phyloP scores from a whole-genome alignment of 1,140 invertebrate species.

The Eumaeus atala region DNA sequence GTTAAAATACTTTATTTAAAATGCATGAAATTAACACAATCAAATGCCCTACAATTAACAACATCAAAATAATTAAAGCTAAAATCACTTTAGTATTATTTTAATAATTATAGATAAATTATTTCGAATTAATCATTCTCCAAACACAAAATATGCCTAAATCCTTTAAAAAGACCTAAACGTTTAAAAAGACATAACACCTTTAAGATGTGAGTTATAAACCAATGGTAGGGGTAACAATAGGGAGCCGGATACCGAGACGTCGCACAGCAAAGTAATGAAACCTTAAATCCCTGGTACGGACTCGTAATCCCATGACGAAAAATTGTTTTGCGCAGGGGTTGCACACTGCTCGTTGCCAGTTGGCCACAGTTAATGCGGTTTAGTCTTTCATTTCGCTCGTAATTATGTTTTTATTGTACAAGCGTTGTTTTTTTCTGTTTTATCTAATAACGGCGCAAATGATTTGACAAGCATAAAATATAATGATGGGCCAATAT shows the following conservation, averaged over 20 bases:
- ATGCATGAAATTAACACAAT: too few relatives aligned
- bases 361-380: constrained; percentile 67
- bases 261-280: constrained; percentile 51
- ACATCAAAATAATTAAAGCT: too few relatives aligned
- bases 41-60: too few relatives aligned
- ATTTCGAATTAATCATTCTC: too few relatives aligned
- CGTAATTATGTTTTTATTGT: constrained; percentile 62
- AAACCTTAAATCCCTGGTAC: constrained; percentile 73
- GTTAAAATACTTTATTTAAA: too few relatives aligned
- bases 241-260: constrained; percentile 26
- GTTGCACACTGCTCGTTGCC: constrained; percentile 63
- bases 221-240: constrained; percentile 33
- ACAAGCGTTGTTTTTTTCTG: constrained; percentile 38
- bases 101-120: too few relatives aligned
- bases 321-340: constrained; percentile 52
- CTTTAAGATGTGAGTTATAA: too few relatives aligned
- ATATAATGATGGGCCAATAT: too few relatives aligned
- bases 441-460: constrained; percentile 28
- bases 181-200: neutral
- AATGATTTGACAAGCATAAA: too few relatives aligned
- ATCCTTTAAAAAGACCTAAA: too few relatives aligned
- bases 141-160: too few relatives aligned
- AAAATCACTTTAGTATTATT: too few relatives aligned
- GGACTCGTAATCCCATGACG: constrained; percentile 69
- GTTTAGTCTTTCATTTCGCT: constrained; percentile 64